These are phyloP conservation scores for Sarcophaga caerulescens DNA, from an alignment of 2,888 invertebrate species.

Conservation along the genomic window DNA sequence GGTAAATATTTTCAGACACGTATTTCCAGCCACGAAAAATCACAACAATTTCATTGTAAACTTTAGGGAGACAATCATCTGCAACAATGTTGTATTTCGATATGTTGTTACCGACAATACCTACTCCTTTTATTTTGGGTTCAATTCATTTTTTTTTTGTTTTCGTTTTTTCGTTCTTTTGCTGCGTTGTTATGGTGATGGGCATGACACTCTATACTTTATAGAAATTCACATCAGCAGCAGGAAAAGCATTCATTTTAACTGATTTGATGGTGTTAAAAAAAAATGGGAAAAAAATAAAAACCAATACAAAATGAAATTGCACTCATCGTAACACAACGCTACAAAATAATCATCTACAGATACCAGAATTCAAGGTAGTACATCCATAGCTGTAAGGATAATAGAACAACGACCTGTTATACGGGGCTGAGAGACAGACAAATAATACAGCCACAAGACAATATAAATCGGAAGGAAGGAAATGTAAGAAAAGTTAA, in stretches of 20 bases:
- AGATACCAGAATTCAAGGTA: background rate
- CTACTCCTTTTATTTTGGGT: conserved; percentile 1
- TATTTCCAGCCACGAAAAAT: conserved; percentile 58
- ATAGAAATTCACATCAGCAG: background rate
- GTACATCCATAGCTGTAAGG: background rate
- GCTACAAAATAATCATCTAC: background rate
- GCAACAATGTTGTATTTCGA: no score
- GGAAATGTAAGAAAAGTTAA: conserved; percentile 49
- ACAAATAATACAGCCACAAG: conserved; percentile 45
- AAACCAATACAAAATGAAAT: no score
- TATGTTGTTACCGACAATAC: conserved; percentile 18
- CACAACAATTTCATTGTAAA: conserved; percentile 53
- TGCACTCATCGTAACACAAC: background rate
- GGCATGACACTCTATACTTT: conserved; percentile 48
- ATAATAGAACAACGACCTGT: no score
- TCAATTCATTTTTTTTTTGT: background rate
- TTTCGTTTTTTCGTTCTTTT: conserved; percentile 2
- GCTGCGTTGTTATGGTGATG: conserved; percentile 48
- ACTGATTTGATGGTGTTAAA: no score
- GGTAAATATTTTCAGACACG: conserved; percentile 56
- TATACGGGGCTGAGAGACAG: conserved; percentile 2
- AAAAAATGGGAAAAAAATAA: no score
- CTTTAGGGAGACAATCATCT: conserved; percentile 31
- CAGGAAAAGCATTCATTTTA: no score
- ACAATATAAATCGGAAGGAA: conserved; percentile 57